phyloP scores from a whole-genome alignment of 2,113 vertebrate genomes.

The Scophthalmus maximus region DNA sequence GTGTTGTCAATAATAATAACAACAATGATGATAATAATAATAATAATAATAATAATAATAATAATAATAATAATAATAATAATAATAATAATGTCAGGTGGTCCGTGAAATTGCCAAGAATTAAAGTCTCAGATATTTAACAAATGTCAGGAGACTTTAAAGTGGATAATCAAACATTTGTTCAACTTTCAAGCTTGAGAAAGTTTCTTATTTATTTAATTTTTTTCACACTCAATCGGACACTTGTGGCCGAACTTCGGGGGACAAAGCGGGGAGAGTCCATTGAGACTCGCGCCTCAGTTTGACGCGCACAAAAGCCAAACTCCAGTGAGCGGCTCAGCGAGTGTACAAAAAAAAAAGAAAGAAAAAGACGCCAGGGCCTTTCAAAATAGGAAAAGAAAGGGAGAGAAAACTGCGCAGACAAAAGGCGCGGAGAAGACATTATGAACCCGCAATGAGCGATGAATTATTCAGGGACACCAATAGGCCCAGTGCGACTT shows the following conservation, averaged over 20 bases:
- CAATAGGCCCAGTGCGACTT: slow-evolving; percentile 87
- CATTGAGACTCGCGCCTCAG: slow-evolving; percentile 99
- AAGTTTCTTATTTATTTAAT: slow-evolving; percentile 85
- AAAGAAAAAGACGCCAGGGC: slow-evolving; percentile 92
- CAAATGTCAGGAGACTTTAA: slow-evolving; percentile 79
- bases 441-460: slow-evolving; percentile 99
- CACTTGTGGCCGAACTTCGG: slow-evolving; percentile 99
- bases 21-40: slow-evolving; percentile 1
- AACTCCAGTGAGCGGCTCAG: slow-evolving; percentile 93
- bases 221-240: slow-evolving; percentile 94
- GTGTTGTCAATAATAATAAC: background rate
- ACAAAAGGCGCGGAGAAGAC: slow-evolving; percentile 98
- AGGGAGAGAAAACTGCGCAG: slow-evolving; percentile 92
- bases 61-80: background rate
- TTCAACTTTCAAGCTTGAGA: slow-evolving; percentile 94
- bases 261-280: slow-evolving; percentile 98
- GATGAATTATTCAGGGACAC: slow-evolving; percentile 99
- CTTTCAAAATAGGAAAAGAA: slow-evolving; percentile 98
- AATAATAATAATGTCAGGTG: slow-evolving; percentile 7
- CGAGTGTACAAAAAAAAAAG: slow-evolving; percentile 94
- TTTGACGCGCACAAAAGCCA: slow-evolving; percentile 94
- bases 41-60: slow-evolving; percentile 13
- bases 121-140: slow-evolving; percentile 26
- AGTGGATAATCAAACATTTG: slow-evolving; percentile 99
- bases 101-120: background rate